phyloP scores from a whole-genome alignment of 2,113 vertebrate species.

The Capreolus pygargus region DNA sequence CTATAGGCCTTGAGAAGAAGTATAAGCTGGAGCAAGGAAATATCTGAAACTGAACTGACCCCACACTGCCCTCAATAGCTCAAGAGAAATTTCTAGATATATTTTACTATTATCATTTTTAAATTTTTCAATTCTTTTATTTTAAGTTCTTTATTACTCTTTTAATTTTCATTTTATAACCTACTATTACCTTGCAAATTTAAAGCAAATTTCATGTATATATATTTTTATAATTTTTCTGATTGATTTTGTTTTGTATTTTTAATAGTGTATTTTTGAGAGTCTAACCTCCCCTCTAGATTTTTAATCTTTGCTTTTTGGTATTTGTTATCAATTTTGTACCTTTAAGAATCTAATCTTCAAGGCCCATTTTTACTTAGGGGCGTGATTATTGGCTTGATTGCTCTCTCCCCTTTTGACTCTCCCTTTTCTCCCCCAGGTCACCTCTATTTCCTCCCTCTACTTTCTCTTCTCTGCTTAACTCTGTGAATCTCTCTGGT shows the following conservation, averaged over 20 bases:
- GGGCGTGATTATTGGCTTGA: background rate
- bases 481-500: no score
- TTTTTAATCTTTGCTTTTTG: background rate
- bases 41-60: background rate
- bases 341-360: background rate
- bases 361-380: background rate
- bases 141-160: background rate
- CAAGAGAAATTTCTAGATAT: background rate
- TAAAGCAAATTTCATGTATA: background rate
- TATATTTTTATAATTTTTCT: background rate
- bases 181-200: background rate
- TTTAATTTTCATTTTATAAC: background rate
- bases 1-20: background rate
- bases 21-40: background rate
- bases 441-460: background rate
- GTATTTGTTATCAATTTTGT: background rate
- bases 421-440: background rate
- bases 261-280: background rate
- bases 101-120: background rate
- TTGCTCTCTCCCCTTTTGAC: background rate
- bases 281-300: background rate
- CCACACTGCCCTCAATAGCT: background rate
- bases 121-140: background rate
- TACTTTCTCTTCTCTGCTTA: no score
- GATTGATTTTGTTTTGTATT: background rate